These are phyloP conservation scores for Xylocopa sonorina DNA, from an alignment of 1,140 invertebrate genomes.

Conservation along the genomic window DNA sequence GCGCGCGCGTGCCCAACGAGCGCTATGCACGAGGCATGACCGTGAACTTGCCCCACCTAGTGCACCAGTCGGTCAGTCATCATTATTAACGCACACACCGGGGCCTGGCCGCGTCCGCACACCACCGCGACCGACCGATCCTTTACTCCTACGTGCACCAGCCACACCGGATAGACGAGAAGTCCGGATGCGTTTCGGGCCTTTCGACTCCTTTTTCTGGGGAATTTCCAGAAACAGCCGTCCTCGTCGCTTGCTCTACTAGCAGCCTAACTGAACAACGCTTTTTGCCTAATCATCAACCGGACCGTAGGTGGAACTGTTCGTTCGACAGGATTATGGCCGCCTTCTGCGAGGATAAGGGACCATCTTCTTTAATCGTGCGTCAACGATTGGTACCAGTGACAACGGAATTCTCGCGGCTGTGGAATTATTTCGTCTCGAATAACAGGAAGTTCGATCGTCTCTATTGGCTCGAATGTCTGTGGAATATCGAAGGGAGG, in stretches of 20 bases:
- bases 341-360: background rate
- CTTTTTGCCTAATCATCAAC: background rate
- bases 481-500: too few relatives aligned
- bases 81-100: conserved; percentile 72
- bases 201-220: background rate
- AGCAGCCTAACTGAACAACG: background rate
- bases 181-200: conserved; percentile 29
- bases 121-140: conserved; percentile 18
- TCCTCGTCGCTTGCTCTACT: background rate
- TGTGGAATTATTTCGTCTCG: too few relatives aligned
- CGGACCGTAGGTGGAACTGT: background rate
- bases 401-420: too few relatives aligned
- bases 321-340: background rate
- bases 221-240: background rate
- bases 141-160: conserved; percentile 47
- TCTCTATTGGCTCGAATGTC: too few relatives aligned
- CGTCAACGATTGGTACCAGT: too few relatives aligned
- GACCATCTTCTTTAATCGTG: too few relatives aligned
- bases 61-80: conserved; percentile 73
- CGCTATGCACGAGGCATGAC: conserved; percentile 67
- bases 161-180: conserved; percentile 34
- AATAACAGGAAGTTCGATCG: too few relatives aligned
- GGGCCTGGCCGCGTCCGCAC: conserved; percentile 15
- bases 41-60: conserved; percentile 76
- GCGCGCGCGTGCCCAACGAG: conserved; percentile 59